Evolutionary conservation across 2,888 invertebrate genomes (phyloP).

Genomic region (Tupiocoris notatus): DNA sequence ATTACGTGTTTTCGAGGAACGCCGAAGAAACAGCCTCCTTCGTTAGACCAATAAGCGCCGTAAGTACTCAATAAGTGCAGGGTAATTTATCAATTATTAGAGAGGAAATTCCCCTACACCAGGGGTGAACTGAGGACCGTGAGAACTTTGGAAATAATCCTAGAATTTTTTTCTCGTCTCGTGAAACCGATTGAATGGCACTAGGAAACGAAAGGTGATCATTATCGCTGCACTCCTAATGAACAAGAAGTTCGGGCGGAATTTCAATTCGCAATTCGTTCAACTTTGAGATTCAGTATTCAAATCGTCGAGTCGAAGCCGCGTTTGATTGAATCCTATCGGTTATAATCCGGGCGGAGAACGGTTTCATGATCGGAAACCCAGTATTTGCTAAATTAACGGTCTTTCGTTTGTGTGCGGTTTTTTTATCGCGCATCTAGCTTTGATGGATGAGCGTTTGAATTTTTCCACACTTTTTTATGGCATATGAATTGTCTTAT

Average conservation of each 20-base stretch:
- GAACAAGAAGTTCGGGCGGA: background rate
- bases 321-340: too few species aligned
- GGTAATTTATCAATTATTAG: constrained; percentile 33
- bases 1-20: background rate
- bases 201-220: background rate
- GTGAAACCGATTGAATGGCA: background rate
- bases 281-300: background rate
- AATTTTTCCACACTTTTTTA: too few species aligned
- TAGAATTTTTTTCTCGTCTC: background rate
- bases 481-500: too few species aligned
- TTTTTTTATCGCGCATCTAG: too few species aligned
- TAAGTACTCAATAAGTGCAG: constrained; percentile 27
- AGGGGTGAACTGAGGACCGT: background rate
- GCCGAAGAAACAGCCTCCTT: background rate
- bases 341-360: too few species aligned
- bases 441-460: too few species aligned
- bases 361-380: too few species aligned
- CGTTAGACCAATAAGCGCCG: constrained; percentile 30
- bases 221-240: background rate
- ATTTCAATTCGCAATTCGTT: background rate
- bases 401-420: too few species aligned
- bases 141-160: background rate
- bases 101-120: background rate
- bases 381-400: too few species aligned
- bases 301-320: background rate